These are phyloP conservation scores for Eurytemora carolleeae DNA, from an alignment of 1,140 invertebrate species.

Conservation along the genomic window DNA sequence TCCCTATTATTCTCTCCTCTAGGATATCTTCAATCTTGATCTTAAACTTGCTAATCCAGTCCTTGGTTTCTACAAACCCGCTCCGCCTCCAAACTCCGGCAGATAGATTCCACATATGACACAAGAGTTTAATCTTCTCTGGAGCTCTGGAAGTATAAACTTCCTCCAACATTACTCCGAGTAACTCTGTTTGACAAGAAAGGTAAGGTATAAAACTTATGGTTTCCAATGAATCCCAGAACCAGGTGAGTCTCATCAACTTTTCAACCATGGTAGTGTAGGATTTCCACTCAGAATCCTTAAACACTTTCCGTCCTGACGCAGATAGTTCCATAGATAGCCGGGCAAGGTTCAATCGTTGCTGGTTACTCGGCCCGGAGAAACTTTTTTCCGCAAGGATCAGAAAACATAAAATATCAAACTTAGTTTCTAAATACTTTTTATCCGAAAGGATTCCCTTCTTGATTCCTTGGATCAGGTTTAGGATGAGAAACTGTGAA, in stretches of 20 bases:
- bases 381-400: not conserved
- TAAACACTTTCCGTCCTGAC: not conserved
- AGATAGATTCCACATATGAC: not conserved
- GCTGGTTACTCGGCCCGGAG: not conserved
- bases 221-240: not conserved
- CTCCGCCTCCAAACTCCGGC: too few relatives aligned
- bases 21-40: not conserved
- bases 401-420: not conserved
- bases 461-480: not conserved
- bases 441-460: not conserved
- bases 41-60: not conserved
- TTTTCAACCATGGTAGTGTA: not conserved
- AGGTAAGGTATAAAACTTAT: not conserved
- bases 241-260: not conserved
- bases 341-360: not conserved
- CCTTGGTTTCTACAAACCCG: not conserved
- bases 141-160: not conserved
- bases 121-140: not conserved
- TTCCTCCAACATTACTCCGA: not conserved
- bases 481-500: not conserved
- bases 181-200: not conserved
- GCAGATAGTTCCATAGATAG: not conserved
- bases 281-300: not conserved
- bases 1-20: slow-evolving; percentile 35
- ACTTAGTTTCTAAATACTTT: not conserved